Conservation (phyloP, 2,888 invertebrate genomes). For the Spodoptera exigua region DNA sequence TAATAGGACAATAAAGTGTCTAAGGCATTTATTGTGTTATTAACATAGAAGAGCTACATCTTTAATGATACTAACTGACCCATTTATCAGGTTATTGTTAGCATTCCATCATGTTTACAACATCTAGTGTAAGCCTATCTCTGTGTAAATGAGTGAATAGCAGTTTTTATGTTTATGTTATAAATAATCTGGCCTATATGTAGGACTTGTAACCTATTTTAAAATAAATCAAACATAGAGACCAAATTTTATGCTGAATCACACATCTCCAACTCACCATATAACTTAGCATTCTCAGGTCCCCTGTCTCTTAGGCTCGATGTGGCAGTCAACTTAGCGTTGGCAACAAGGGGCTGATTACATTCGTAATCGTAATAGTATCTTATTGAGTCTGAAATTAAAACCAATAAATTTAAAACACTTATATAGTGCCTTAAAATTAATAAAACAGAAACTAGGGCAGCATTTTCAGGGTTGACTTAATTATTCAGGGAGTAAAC, state of each 20-base stretch:
- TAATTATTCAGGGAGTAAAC: conserved; percentile 43
- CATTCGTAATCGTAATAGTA: conserved; percentile 91
- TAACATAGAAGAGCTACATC: too few relatives aligned
- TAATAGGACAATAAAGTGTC: too few relatives aligned
- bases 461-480: conserved; percentile 31
- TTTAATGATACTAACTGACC: too few relatives aligned
- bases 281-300: conserved; percentile 94
- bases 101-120: conserved; percentile 20
- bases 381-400: conserved; percentile 77
- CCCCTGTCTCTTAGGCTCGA: conserved; percentile 94
- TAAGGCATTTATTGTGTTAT: too few relatives aligned
- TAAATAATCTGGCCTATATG: conserved; percentile 7
- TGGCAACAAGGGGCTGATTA: conserved; percentile 93
- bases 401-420: conserved; percentile 4
- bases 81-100: conserved; percentile 16
- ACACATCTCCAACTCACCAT: conserved; percentile 91
- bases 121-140: conserved; percentile 14
- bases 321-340: conserved; percentile 93
- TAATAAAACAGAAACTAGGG: conserved; percentile 23
- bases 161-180: neutral
- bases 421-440: neutral
- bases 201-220: conserved; percentile 3
- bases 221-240: conserved; percentile 10
- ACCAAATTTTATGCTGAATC: conserved; percentile 14
- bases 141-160: neutral